phyloP scores from a whole-genome alignment of 1,140 invertebrate species.

The Papilio xuthus region DNA sequence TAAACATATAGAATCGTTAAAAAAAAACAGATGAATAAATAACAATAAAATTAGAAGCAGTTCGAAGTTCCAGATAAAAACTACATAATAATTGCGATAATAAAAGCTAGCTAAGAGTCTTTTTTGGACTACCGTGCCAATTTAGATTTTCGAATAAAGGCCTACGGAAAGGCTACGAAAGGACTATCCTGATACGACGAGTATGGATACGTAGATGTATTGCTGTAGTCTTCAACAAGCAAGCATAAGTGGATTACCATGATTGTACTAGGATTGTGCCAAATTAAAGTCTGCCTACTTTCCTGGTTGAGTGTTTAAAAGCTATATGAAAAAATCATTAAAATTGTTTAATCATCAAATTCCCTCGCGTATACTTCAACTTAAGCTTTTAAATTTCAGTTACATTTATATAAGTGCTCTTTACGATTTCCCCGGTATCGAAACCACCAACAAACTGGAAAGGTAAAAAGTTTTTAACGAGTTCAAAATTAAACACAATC shows the following conservation, averaged over 20 bases:
- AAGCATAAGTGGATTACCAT: too few relatives aligned
- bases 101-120: too few relatives aligned
- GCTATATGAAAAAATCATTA: not conserved
- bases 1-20: not conserved
- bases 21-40: not conserved
- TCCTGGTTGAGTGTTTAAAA: not conserved
- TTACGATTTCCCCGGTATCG: not conserved
- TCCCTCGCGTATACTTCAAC: not conserved
- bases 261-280: not conserved
- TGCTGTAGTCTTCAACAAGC: too few relatives aligned
- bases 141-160: too few relatives aligned
- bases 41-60: too few relatives aligned
- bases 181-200: too few relatives aligned
- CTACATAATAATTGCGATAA: too few relatives aligned
- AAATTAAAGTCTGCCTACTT: not conserved
- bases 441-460: not conserved
- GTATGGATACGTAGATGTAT: too few relatives aligned
- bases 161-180: too few relatives aligned
- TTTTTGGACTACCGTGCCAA: too few relatives aligned
- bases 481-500: constrained; percentile 19
- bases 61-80: too few relatives aligned
- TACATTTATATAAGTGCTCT: constrained; percentile 13
- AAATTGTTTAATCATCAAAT: constrained; percentile 7
- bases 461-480: constrained; percentile 17
- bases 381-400: not conserved